A percentile compares a stretch with the other conserved stretches of the same genome.
Evolutionary conservation across 2,113 vertebrate species (phyloP).

Genomic region (Salminus brasiliensis): DNA sequence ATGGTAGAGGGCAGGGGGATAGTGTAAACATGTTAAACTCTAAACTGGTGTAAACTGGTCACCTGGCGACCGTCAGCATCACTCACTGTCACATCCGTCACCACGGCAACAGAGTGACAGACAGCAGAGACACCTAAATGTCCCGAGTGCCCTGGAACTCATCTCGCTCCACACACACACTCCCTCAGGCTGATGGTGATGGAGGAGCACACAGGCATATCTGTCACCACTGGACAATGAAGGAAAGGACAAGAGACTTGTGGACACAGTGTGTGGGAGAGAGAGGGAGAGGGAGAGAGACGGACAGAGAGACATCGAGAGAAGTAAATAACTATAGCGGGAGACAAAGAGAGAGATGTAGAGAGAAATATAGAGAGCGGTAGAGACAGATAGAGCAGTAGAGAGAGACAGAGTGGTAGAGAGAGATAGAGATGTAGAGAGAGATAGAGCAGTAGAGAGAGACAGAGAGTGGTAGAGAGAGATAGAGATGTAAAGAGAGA

Average conservation of each 20-base stretch:
- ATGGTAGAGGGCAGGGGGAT: neutral
- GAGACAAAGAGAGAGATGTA: neutral
- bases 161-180: neutral
- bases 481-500: too few relatives aligned
- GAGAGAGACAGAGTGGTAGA: neutral
- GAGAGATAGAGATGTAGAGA: neutral
- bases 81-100: constrained; percentile 7
- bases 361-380: neutral
- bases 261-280: neutral
- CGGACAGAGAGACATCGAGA: neutral
- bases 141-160: neutral
- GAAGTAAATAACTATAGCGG: neutral
- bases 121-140: neutral
- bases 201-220: neutral
- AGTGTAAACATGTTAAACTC: neutral
- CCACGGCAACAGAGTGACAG: neutral
- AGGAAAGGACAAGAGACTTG: neutral
- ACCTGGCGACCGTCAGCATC: neutral
- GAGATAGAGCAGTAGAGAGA: neutral
- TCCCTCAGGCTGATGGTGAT: neutral
- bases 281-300: constrained; percentile 7
- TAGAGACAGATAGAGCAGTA: neutral
- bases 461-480: too few relatives aligned
- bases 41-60: constrained; percentile 27
- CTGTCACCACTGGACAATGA: constrained; percentile 5